A percentile compares a stretch with the other conserved stretches of the same genome.
Conservation (phyloP, 2,113 vertebrate genomes). For the Sisor rabdophorus region DNA sequence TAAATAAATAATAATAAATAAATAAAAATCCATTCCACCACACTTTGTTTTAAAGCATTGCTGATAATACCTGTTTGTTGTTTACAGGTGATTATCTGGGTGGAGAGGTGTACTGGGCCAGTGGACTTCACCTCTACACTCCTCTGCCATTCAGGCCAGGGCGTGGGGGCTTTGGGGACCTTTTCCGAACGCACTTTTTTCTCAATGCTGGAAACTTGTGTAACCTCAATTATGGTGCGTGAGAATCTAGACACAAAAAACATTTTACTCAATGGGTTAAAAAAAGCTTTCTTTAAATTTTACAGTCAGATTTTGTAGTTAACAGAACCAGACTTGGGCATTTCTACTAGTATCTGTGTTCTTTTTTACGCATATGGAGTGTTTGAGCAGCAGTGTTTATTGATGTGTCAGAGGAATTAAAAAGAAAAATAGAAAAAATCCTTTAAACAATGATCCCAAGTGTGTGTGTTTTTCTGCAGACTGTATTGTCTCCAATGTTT, state of each 20-base stretch:
- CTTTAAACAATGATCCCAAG: not conserved
- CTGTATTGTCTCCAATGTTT: not conserved
- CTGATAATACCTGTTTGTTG: not conserved
- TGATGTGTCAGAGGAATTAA: not conserved
- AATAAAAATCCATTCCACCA: too few relatives aligned
- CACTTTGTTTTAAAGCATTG: not conserved
- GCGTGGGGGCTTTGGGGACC: slow-evolving; percentile 88
- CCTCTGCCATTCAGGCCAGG: slow-evolving; percentile 93
- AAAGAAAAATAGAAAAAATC: not conserved
- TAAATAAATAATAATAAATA: too few relatives aligned
- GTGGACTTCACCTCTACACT: slow-evolving; percentile 89
- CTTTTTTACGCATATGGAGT: not conserved
- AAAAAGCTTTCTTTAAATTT: not conserved
- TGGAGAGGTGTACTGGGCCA: slow-evolving; percentile 93
- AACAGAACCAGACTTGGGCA: not conserved
- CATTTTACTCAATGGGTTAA: too few relatives aligned
- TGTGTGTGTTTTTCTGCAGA: not conserved
- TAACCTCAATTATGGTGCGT: slow-evolving; percentile 91
- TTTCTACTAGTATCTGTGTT: not conserved
- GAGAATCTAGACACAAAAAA: not conserved
- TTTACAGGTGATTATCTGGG: slow-evolving; percentile 89
- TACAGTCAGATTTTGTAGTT: not conserved
- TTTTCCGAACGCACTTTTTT: slow-evolving; percentile 95
- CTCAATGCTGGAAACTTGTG: slow-evolving; percentile 97
- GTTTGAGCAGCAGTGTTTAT: too few relatives aligned